These are phyloP conservation scores for Heteromurus nitidus DNA, from an alignment of 2,888 invertebrate genomes.

Conservation along the genomic window DNA sequence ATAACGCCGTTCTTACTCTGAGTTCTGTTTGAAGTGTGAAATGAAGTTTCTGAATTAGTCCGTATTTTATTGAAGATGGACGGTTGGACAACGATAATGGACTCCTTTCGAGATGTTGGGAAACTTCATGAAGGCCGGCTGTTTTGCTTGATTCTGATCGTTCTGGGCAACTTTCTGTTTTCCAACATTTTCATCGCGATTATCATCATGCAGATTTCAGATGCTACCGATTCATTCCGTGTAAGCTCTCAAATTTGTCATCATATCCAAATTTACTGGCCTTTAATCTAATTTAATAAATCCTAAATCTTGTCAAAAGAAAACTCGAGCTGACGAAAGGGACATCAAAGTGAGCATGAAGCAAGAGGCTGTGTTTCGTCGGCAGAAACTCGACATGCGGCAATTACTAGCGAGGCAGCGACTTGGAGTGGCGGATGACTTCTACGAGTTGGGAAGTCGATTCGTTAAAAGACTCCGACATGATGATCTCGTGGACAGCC, in stretches of 20 bases:
- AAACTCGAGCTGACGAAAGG: conserved; percentile 54
- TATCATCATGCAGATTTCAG: conserved; percentile 73
- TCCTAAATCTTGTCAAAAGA: conserved; percentile 28
- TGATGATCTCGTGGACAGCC: conserved; percentile 68
- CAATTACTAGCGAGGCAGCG: conserved; percentile 68
- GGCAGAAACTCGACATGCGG: conserved; percentile 72
- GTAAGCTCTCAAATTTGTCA: conserved; percentile 51
- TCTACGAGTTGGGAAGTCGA: conserved; percentile 66
- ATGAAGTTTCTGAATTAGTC: neutral
- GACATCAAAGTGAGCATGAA: conserved; percentile 65
- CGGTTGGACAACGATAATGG: conserved; percentile 71
- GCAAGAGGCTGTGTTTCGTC: conserved; percentile 69
- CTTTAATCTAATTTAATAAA: too few species aligned
- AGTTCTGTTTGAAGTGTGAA: too few species aligned
- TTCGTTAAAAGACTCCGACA: conserved; percentile 69
- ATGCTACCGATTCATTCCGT: conserved; percentile 71
- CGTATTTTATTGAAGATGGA: conserved; percentile 65
- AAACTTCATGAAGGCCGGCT: conserved; percentile 49
- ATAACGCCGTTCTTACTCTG: neutral
- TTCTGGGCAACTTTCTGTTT: conserved; percentile 72
- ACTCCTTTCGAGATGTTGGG: conserved; percentile 49
- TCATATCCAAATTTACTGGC: neutral
- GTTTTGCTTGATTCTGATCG: conserved; percentile 69
- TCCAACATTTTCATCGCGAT: conserved; percentile 73
- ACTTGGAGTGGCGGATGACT: conserved; percentile 65